Evolutionary conservation across 2,797 vertebrate genomes (phyloP), one percentile per base, ranked within the genome.

Genomic region (Ctenosaura bakeri): DNA sequence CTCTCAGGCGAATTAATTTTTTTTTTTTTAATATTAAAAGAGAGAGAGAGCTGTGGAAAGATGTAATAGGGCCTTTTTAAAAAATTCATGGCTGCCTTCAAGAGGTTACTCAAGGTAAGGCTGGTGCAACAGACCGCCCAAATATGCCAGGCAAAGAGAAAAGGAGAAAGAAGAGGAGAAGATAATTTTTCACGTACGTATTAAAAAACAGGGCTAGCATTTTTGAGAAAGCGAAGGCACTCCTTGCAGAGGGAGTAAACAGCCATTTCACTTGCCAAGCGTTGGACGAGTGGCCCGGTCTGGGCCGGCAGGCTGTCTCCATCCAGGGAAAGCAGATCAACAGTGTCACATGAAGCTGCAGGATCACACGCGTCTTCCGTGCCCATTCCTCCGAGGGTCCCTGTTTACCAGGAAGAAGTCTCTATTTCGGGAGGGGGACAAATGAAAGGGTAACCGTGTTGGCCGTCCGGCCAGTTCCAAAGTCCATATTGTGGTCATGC

Each of bases 11-110:
- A 71, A 42, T 52, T 81, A 20, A 73, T 69, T 69, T 76, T 86
- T 38, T 59, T 76, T 4, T 78, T 50, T 46, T 38, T 93, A 89
- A 91, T 85, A 89, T 35, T 64, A 85, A 59, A 13, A 88, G 89
- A 71, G 88, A 87, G 85, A 78, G 26, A 89, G 89, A 35, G 81
- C 6, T 24, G 84, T 94, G 94, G 93, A 92, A 91, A 77, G 79
- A 83, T 29, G 64, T 86, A 86, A 32, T 79, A 84, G 90, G 73
- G 89, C 22, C 78, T 80, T 93, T 94, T 89, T 90, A 69, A 94
- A 95, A 94, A 90, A 77, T 86, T 42, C 2, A 29, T 93, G 89
- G 92, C 91, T 94, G 79, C 92, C 90, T 85, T 78, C 3, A 1
- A 93, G 88, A 92, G 92, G 93, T 94, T 85, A 94, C 87, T 76